Percentiles rank a stretch among this genome's conserved stretches.
Evolutionary conservation across 2,113 vertebrate genomes (phyloP).

Genomic region (Grus americana): DNA sequence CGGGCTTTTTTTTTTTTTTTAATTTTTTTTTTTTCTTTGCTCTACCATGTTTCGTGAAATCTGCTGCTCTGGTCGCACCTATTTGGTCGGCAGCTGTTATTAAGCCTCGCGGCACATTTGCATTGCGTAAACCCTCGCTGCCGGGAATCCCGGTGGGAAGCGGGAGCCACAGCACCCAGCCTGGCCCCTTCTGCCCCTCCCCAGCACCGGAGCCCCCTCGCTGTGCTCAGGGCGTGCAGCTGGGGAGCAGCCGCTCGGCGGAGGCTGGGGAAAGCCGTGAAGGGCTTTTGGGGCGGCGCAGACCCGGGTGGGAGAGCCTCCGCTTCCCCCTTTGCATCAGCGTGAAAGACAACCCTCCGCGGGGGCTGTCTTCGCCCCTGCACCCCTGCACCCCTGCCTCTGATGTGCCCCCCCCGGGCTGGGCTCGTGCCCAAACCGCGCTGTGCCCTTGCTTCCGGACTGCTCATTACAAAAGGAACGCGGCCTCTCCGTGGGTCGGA

Average conservation of each 20-base stretch:
- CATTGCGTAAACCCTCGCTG: neutral
- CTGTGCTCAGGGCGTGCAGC: rapidly evolving
- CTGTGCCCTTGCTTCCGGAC: neutral
- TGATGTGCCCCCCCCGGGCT: rapidly evolving
- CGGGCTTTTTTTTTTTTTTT: neutral
- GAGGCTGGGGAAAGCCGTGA: neutral
- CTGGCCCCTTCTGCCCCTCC: neutral
- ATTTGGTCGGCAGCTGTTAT: neutral
- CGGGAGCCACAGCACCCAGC: neutral
- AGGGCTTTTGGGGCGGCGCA: neutral
- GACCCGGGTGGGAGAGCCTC: neutral
- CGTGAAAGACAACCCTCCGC: no score
- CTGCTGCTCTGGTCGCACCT: neutral
- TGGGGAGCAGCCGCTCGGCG: neutral
- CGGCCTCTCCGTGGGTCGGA: rapidly evolving
- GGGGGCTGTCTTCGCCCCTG: no score
- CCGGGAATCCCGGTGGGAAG: neutral
- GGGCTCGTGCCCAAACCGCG: neutral
- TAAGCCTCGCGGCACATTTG: neutral
- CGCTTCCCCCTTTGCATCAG: no score
- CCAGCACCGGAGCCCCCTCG: neutral
- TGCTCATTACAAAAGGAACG: rapidly evolving
- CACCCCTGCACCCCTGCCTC: neutral
- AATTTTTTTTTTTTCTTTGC: neutral
- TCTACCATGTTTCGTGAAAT: neutral